Conservation (phyloP, 2,888 invertebrate species). For the Athrips mouffetella region DNA sequence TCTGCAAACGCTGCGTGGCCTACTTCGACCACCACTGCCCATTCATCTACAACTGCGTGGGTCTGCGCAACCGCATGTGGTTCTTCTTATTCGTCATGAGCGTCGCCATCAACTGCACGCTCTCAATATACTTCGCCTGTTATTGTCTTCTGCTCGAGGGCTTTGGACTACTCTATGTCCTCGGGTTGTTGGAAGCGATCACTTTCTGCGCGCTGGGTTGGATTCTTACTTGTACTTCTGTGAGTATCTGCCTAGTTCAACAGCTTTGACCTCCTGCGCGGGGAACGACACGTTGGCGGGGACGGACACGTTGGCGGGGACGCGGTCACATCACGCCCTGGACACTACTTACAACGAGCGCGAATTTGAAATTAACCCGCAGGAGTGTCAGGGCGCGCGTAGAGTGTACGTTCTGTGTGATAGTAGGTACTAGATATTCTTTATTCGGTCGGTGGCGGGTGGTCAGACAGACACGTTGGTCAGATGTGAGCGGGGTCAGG, state of each 20-base stretch:
- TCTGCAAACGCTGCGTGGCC: constrained; percentile 92
- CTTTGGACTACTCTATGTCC: constrained; percentile 89
- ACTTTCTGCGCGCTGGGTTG: constrained; percentile 91
- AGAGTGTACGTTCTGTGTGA: no score
- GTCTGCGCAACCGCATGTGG: constrained; percentile 94
- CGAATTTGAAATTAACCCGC: no score
- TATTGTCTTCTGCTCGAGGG: constrained; percentile 91
- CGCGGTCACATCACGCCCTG: no score
- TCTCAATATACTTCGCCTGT: constrained; percentile 92
- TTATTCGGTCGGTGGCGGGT: no score
- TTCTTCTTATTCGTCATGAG: constrained; percentile 94
- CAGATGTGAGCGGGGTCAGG: no score
- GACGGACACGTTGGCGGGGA: no score
- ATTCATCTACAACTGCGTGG: constrained; percentile 96
- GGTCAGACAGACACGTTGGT: no score
- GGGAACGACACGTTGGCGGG: no score
- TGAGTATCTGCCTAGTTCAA: constrained; percentile 62
- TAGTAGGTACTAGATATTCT: no score
- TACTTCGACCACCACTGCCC: constrained; percentile 98
- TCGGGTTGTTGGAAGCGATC: constrained; percentile 89
- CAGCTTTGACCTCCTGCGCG: not conserved
- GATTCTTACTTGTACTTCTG: constrained; percentile 92
- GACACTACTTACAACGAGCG: no score
- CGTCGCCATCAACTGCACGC: constrained; percentile 91
- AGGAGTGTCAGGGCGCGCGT: no score